Evolutionary conservation across 1,140 invertebrate genomes (phyloP).

Genomic region (Pygmarrhopalites habei): DNA sequence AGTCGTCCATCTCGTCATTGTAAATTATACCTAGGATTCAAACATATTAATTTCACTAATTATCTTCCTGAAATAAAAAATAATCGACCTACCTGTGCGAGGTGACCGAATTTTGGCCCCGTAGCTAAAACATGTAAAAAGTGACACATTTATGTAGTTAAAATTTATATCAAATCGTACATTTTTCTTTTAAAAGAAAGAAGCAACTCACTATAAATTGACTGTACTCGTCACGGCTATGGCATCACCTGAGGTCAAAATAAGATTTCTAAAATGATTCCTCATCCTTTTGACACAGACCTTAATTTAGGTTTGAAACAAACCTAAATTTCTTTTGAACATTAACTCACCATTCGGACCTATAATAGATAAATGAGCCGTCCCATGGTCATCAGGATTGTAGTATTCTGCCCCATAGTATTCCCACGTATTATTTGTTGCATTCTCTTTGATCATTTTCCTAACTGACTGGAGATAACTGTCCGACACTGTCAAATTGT

Average conservation of each 20-base stretch:
- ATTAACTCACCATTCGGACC: conserved; percentile 84
- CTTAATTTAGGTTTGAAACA: conserved; percentile 68
- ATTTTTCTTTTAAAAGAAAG: no score
- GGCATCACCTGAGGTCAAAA: no score
- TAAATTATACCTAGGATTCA: conserved; percentile 86
- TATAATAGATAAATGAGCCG: conserved; percentile 81
- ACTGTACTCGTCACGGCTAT: no score
- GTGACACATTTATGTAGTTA: no score
- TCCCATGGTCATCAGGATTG: conserved; percentile 66
- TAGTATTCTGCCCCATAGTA: conserved; percentile 61
- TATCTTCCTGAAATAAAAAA: no score
- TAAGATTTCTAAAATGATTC: no score
- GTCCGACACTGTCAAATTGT: conserved; percentile 57
- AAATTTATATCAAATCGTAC: no score
- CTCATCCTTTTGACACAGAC: conserved; percentile 65
- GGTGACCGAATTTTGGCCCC: no score
- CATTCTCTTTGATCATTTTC: conserved; percentile 57
- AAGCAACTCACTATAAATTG: no score
- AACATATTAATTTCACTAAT: no score
- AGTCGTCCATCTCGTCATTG: conserved; percentile 93
- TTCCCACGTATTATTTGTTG: conserved; percentile 56
- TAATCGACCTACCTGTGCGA: no score
- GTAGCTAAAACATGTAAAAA: no score
- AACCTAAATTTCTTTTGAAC: conserved; percentile 84
- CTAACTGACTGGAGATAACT: conserved; percentile 56